phyloP scores from a whole-genome alignment of 2,797 vertebrate genomes.

The Arctocebus calabarensis region DNA sequence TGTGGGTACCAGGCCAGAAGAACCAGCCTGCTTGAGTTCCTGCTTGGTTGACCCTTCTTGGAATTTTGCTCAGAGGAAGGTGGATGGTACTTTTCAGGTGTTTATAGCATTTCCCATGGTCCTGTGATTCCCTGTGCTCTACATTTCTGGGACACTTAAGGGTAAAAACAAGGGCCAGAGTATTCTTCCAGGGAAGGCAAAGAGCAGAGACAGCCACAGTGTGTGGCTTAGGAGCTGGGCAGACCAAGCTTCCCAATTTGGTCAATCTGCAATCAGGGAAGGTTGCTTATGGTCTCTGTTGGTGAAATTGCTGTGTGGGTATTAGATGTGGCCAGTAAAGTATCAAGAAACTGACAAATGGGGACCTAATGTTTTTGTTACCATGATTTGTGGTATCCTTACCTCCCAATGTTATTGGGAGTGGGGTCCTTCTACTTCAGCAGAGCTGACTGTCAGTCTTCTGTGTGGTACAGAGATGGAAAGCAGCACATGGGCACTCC shows the following conservation, averaged over 20 bases:
- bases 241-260: background rate
- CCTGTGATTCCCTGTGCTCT: background rate
- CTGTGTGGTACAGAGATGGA: background rate
- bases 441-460: background rate
- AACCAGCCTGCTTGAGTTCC: background rate
- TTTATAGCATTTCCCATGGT: background rate
- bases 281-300: background rate
- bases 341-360: background rate
- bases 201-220: background rate
- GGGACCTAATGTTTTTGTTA: background rate
- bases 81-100: background rate
- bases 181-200: constrained; percentile 9
- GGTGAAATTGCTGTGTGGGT: background rate
- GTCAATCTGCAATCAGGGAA: background rate
- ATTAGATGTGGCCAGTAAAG: constrained; percentile 36
- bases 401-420: background rate
- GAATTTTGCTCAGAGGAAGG: background rate
- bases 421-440: background rate
- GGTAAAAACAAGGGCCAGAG: background rate
- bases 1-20: background rate
- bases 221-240: background rate
- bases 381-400: background rate
- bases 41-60: background rate
- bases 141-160: background rate
- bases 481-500: background rate